Evolutionary conservation across 2,797 vertebrate species (phyloP).

Genomic region (Manis crassicaudata): DNA sequence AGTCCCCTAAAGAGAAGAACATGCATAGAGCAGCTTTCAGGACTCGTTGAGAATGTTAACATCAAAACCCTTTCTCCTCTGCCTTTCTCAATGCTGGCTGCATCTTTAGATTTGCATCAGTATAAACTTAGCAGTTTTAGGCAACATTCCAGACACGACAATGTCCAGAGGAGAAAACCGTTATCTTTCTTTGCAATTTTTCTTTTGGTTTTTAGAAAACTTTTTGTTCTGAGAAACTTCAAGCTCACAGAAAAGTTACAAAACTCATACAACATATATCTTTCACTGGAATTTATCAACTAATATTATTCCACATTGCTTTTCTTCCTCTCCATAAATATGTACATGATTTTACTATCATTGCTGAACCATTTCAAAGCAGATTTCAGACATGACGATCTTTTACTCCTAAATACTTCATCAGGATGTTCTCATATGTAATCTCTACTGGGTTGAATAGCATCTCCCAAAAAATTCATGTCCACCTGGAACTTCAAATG

Average conservation of each 20-base stretch:
- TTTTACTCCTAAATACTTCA: background rate
- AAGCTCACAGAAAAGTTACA: conserved; percentile 4
- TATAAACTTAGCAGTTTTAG: background rate
- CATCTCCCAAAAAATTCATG: background rate
- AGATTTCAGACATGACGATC: background rate
- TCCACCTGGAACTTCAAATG: background rate
- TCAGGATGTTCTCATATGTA: background rate
- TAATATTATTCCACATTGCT: background rate
- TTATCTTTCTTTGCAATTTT: background rate
- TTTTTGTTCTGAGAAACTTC: background rate
- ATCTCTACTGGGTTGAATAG: background rate
- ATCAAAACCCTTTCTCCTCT: background rate
- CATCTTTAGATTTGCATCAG: background rate
- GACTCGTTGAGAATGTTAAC: background rate
- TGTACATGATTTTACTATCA: background rate
- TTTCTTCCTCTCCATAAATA: background rate
- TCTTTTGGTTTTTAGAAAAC: background rate
- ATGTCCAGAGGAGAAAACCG: background rate
- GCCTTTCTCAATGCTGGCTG: background rate
- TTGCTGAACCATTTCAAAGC: background rate
- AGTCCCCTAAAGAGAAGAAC: background rate
- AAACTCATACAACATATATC: background rate
- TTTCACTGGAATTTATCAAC: background rate
- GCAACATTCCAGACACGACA: background rate
- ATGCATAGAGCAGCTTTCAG: background rate